Base-by-base conservation (phyloP, 1,140 invertebrate genomes). In the Drosophila dunni region DNA sequence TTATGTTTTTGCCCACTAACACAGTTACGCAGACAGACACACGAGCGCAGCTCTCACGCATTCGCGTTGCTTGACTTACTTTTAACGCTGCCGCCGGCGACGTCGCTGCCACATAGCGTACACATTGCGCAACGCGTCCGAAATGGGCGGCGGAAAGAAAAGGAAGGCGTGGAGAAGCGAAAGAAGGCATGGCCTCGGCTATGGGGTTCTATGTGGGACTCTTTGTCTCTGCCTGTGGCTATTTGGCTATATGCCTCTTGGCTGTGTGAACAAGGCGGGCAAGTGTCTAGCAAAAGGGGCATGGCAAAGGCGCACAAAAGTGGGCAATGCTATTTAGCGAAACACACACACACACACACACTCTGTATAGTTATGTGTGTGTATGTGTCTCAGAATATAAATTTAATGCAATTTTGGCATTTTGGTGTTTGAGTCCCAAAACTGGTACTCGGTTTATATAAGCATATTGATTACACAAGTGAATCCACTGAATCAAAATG, bases 101-200 rank as follows among this genome's bases (percentile, higher is more conserved):
- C 68, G 78, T 77, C 50, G 79, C 75, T 75, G 75, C 64, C 66
- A 84, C 63, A 45, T 56, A 64, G 77, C 61, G 61, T 57, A 75
- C 83, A 86, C 83, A 86, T 86, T 86, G 83, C 83, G 83, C 82
- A 86, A 86, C 79, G 83, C 83, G 67, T 63, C 57, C 60, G 46
- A 68, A 69, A 48, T 46, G 54, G 36, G 48, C 38, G 56, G 24
- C 24, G 24, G 24, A 29, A 5, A 29, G 24, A 6, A 29, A 29
- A 29, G 24, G 24, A 29, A 29, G 24, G 24, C 24, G 24, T 29
- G 24, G 24, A 29, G 5, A 29, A 29, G 24, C 24, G 24, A 29
- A 34, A 64, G 44, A 15, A 36, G 60, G 46, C 60, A 42, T 63
- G 62, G 62, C 56, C 66, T 82, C 67, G 75, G 66, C 61, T 77